Evolutionary conservation across 2,888 invertebrate genomes (phyloP).

Genomic region (Melolontha melolontha): DNA sequence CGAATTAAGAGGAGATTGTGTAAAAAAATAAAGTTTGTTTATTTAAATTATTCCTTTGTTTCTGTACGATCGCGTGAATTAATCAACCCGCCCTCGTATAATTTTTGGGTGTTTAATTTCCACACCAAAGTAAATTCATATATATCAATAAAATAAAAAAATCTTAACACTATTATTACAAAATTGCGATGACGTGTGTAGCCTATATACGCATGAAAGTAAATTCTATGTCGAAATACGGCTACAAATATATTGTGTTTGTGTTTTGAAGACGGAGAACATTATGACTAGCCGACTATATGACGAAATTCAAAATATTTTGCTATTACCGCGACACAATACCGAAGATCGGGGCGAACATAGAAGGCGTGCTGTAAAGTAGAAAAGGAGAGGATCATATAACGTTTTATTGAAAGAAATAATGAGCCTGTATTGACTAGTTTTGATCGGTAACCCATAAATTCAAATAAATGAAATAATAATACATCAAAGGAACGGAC

Average conservation of each 20-base stretch:
- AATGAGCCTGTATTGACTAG: slow-evolving; percentile 38
- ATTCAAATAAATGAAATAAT: slow-evolving; percentile 42
- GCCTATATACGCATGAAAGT: no score
- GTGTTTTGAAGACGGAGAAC: slow-evolving; percentile 13
- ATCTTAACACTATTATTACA: slow-evolving; percentile 5
- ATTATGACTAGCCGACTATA: slow-evolving; percentile 17
- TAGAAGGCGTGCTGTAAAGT: slow-evolving; percentile 19
- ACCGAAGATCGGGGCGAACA: not conserved
- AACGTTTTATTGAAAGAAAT: slow-evolving; percentile 29
- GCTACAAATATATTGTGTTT: slow-evolving; percentile 11
- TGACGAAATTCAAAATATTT: slow-evolving; percentile 33
- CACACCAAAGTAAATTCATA: not conserved
- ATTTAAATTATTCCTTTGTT: no score
- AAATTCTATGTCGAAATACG: slow-evolving; percentile 12
- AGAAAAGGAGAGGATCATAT: slow-evolving; percentile 14
- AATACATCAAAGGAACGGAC: slow-evolving; percentile 35
- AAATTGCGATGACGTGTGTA: not conserved
- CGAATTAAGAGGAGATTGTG: no score
- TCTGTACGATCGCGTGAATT: no score
- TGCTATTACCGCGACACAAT: slow-evolving; percentile 26
- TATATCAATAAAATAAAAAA: not conserved
- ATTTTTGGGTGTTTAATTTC: not conserved
- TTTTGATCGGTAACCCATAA: slow-evolving; percentile 39
- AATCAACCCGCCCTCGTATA: no score
- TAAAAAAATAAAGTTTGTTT: no score